Conservation (phyloP, 2,797 vertebrate genomes). For the Pterois miles region DNA sequence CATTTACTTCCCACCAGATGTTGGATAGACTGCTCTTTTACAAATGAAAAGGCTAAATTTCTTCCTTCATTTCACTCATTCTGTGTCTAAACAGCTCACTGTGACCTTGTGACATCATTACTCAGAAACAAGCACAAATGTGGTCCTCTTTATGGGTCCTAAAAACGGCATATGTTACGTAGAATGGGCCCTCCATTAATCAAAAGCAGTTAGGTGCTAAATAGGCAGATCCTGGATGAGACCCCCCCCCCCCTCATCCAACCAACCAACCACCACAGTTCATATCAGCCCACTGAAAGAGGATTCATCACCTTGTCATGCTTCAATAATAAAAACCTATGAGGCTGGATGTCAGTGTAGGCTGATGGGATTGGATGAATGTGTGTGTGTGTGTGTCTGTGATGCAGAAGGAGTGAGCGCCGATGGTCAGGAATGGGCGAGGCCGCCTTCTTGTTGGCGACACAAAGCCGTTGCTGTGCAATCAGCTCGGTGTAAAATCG, state of each 20-base stretch:
- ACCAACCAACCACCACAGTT: slow-evolving; percentile 37
- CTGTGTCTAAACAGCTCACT: slow-evolving; percentile 64
- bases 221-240: slow-evolving; percentile 83
- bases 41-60: slow-evolving; percentile 46
- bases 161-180: slow-evolving; percentile 83
- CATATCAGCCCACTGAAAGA: slow-evolving; percentile 75
- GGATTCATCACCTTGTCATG: slow-evolving; percentile 84
- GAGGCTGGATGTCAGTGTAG: slow-evolving; percentile 54
- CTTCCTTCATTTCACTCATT: slow-evolving; percentile 70
- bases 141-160: slow-evolving; percentile 64
- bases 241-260: slow-evolving; percentile 1
- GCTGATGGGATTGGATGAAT: slow-evolving; percentile 61
- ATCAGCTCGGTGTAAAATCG: slow-evolving; percentile 90
- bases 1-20: slow-evolving; percentile 58
- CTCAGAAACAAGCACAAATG: slow-evolving; percentile 79
- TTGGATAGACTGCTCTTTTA: slow-evolving; percentile 20
- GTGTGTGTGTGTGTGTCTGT: slow-evolving; percentile 47
- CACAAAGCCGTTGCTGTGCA: slow-evolving; percentile 88
- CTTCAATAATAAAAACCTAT: slow-evolving; percentile 61
- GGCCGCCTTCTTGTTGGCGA: slow-evolving; percentile 71
- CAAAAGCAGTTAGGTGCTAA: slow-evolving; percentile 87
- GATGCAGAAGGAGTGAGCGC: slow-evolving; percentile 51
- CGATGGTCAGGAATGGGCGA: slow-evolving; percentile 72
- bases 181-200: slow-evolving; percentile 88
- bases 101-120: slow-evolving; percentile 82